phyloP scores from a whole-genome alignment of 1,140 invertebrate species.

The Zaprionus kolodkinae region DNA sequence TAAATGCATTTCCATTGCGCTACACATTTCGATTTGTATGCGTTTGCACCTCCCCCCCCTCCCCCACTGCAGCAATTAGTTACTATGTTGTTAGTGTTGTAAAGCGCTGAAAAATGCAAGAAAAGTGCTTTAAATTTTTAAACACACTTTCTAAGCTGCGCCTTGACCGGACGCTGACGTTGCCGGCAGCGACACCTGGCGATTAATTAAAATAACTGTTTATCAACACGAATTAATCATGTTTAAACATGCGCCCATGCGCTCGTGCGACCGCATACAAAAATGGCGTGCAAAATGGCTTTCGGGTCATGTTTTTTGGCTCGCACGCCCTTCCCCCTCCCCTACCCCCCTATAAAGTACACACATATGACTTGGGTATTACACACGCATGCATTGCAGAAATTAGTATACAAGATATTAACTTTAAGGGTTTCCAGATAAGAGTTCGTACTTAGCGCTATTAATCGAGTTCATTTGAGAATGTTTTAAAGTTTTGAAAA shows the following conservation, averaged over 20 bases:
- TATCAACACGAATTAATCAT: constrained; percentile 82
- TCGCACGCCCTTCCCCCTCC: neutral
- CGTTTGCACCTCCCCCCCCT: too few relatives aligned
- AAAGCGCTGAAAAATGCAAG: constrained; percentile 1
- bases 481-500: neutral
- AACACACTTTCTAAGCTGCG: constrained; percentile 39
- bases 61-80: constrained; percentile 42
- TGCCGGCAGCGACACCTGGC: constrained; percentile 49
- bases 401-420: neutral
- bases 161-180: constrained; percentile 2
- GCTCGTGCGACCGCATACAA: constrained; percentile 54
- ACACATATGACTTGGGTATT: constrained; percentile 22
- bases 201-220: constrained; percentile 81
- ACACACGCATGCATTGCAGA: constrained; percentile 5
- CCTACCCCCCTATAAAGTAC: neutral
- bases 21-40: neutral
- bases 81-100: constrained; percentile 1
- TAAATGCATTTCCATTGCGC: constrained; percentile 57
- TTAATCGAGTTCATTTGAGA: neutral
- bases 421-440: constrained; percentile 1
- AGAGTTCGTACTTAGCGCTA: neutral
- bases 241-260: constrained; percentile 65
- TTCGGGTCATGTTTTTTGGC: constrained; percentile 59
- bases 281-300: constrained; percentile 66
- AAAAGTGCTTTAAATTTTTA: constrained; percentile 60